phyloP scores from a whole-genome alignment of 2,113 vertebrate genomes.

The Nesoenas mayeri region DNA sequence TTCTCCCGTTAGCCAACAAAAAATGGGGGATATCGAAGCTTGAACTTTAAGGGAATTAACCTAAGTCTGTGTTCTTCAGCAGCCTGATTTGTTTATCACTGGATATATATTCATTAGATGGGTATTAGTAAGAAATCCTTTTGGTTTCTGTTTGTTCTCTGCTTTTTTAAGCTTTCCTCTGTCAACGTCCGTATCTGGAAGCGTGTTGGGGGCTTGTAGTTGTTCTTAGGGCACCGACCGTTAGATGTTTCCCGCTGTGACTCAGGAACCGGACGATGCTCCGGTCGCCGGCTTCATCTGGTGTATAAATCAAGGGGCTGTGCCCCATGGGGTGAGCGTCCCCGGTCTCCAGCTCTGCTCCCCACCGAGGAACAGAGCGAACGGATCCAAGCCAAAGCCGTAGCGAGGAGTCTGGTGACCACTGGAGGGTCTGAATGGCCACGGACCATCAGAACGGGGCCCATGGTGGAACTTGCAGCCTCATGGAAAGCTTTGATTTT shows the following conservation, averaged over 20 bases:
- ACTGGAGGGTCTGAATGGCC: neutral
- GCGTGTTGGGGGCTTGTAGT: neutral
- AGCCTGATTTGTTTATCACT: neutral
- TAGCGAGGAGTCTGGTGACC: neutral
- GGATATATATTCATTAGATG: neutral
- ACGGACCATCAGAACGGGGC: neutral
- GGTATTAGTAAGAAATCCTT: neutral
- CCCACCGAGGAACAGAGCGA: fast-evolving
- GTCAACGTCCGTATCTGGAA: conserved; percentile 14
- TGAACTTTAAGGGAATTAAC: neutral
- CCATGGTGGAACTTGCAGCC: fast-evolving
- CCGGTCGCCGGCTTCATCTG: neutral
- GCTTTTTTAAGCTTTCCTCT: neutral
- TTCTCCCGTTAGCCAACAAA: neutral
- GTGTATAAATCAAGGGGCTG: neutral
- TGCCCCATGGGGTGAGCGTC: neutral
- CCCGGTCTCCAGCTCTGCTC: neutral
- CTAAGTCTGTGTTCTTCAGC: neutral
- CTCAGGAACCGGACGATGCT: neutral
- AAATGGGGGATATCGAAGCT: neutral
- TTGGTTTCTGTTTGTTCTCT: neutral
- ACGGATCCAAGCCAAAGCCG: neutral
- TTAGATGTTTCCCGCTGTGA: neutral
- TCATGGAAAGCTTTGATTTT: neutral
- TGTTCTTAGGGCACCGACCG: neutral